A percentile compares a stretch with the other conserved stretches of the same genome.
Conservation (phyloP, 1,140 invertebrate genomes). For the Apis florea region DNA sequence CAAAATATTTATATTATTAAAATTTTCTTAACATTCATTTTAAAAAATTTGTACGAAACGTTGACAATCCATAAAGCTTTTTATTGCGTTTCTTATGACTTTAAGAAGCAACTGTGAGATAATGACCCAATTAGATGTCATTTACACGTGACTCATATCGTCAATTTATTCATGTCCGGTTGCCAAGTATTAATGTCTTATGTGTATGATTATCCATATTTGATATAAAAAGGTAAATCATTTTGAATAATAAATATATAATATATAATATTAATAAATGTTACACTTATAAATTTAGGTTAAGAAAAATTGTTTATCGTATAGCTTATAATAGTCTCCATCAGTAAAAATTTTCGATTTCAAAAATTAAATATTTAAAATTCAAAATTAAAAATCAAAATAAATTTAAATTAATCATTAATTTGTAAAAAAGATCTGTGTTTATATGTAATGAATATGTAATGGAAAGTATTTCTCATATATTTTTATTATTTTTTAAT, state of each 20-base stretch:
- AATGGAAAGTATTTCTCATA: too few relatives aligned
- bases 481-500: too few relatives aligned
- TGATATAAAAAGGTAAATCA: conserved; percentile 57
- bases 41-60: conserved; percentile 3
- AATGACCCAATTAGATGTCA: conserved; percentile 74
- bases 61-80: conserved; percentile 19
- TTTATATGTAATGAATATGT: not conserved
- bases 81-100: conserved; percentile 49
- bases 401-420: too few relatives aligned
- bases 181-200: conserved; percentile 61
- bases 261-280: not conserved
- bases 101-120: conserved; percentile 66
- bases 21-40: not conserved
- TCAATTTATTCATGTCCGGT: conserved; percentile 70
- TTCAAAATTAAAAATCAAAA: not conserved
- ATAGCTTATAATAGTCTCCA: not conserved
- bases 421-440: not conserved
- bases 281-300: not conserved
- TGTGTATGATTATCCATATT: conserved; percentile 51
- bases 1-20: not conserved
- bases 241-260: not conserved
- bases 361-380: not conserved
- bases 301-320: not conserved
- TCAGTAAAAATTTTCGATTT: not conserved
- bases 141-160: conserved; percentile 73